phyloP scores from a whole-genome alignment of 2,888 invertebrate genomes.

The Parnassius glacialis region DNA sequence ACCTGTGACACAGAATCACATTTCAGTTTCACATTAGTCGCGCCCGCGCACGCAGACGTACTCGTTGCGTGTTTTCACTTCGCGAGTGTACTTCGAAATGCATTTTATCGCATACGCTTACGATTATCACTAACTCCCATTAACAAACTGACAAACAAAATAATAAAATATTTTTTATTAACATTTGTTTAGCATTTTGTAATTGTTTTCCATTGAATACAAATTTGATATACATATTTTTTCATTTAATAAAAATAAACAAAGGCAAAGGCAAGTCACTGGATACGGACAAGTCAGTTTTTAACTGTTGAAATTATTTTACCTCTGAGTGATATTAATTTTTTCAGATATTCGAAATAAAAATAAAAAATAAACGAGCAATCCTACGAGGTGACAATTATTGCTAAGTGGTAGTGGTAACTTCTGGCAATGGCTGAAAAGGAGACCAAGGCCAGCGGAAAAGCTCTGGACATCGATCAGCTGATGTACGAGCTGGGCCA shows the following conservation, averaged over 20 bases:
- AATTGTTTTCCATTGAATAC: too few species aligned
- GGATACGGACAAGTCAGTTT: too few species aligned
- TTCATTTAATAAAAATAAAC: too few species aligned
- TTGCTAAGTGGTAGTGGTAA: conserved; percentile 3
- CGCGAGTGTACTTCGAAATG: too few species aligned
- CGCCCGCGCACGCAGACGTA: conserved; percentile 5
- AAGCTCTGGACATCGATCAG: conserved; percentile 54
- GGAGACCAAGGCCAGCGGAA: background rate
- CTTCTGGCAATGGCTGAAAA: conserved; percentile 28
- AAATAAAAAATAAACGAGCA: too few species aligned
- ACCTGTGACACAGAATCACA: too few species aligned
- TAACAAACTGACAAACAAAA: background rate
- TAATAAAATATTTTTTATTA: background rate
- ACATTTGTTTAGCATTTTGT: too few species aligned
- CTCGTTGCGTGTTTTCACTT: background rate
- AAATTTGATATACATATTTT: too few species aligned
- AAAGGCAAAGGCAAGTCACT: too few species aligned
- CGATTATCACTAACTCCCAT: background rate
- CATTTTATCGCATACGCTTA: background rate
- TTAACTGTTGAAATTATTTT: too few species aligned
- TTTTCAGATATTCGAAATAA: too few species aligned
- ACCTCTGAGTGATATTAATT: too few species aligned
- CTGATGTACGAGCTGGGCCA: conserved; percentile 69
- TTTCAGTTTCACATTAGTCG: conserved; percentile 2
- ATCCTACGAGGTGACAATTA: background rate